A percentile compares a stretch with the other conserved stretches of the same genome.
Evolutionary conservation across 2,888 invertebrate genomes (phyloP).

Genomic region (Drosophila nr. fundita): DNA sequence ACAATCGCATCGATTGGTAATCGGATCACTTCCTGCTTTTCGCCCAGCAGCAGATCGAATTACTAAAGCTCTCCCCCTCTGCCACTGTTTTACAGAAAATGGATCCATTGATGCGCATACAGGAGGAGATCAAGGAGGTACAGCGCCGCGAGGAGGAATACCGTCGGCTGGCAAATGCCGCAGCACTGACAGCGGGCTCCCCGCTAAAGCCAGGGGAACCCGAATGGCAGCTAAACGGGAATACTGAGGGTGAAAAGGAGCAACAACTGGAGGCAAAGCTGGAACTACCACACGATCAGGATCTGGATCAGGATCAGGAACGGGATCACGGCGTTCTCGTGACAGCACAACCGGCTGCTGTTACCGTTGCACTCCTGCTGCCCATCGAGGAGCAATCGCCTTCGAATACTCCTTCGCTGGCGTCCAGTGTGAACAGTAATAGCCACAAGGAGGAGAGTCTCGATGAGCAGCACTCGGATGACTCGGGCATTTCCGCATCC

Average conservation of each 20-base stretch:
- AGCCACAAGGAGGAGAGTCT: slow-evolving; percentile 79
- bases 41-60: slow-evolving; percentile 8
- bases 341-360: slow-evolving; percentile 62
- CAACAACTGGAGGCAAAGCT: slow-evolving; percentile 33
- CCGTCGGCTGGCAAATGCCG: slow-evolving; percentile 85
- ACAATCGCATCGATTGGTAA: slow-evolving; percentile 50
- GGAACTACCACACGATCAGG: neutral
- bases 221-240: slow-evolving; percentile 33
- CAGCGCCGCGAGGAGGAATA: slow-evolving; percentile 93
- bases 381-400: slow-evolving; percentile 75
- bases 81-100: slow-evolving; percentile 87
- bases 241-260: slow-evolving; percentile 10
- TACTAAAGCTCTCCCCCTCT: slow-evolving; percentile 66
- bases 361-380: slow-evolving; percentile 50
- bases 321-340: slow-evolving; percentile 56
- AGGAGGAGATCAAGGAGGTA: slow-evolving; percentile 95
- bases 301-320: neutral
- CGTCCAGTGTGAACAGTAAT: slow-evolving; percentile 80
- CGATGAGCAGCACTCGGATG: slow-evolving; percentile 84
- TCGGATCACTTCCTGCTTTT: slow-evolving; percentile 46
- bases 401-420: slow-evolving; percentile 76
- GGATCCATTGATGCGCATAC: slow-evolving; percentile 92
- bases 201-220: slow-evolving; percentile 32
- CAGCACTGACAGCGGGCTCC: slow-evolving; percentile 27
- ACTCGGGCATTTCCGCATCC: slow-evolving; percentile 85